phyloP scores from a whole-genome alignment of 2,797 vertebrate species.

The Pyrocephalus nanus region DNA sequence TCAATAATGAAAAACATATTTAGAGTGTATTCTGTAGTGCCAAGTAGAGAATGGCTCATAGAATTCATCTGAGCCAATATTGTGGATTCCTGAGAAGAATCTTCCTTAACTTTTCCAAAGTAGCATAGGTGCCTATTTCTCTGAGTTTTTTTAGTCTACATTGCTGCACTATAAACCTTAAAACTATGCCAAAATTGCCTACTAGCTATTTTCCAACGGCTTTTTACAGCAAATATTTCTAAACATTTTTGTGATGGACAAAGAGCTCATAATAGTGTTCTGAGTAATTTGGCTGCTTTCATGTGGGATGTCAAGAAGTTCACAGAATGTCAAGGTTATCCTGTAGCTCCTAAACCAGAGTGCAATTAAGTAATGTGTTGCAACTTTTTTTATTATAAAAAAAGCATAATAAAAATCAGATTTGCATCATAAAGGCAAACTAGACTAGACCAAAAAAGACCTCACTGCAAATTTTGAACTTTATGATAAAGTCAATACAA shows the following conservation, averaged over 20 bases:
- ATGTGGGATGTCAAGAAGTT: constrained; percentile 9
- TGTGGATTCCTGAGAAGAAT: not conserved
- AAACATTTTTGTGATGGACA: not conserved
- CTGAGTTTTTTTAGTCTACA: not conserved
- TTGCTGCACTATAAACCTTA: not conserved
- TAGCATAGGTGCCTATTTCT: not conserved
- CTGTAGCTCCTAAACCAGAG: constrained; percentile 35
- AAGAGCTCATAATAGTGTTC: not conserved
- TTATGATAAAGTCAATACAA: not conserved
- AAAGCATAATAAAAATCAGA: not conserved
- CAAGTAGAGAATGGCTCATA: not conserved
- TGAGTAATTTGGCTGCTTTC: constrained; percentile 32
- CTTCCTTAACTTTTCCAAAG: not conserved
- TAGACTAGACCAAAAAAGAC: not conserved
- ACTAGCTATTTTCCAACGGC: not conserved
- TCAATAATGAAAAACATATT: not conserved
- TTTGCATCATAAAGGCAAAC: constrained; percentile 52
- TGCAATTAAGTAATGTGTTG: constrained; percentile 26
- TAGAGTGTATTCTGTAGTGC: not conserved
- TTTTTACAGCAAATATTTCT: not conserved
- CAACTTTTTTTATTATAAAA: not conserved
- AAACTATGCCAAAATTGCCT: not conserved
- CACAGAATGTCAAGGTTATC: constrained; percentile 48
- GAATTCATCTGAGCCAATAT: not conserved
- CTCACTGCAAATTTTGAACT: not conserved